Evolutionary conservation across 1,140 invertebrate genomes (phyloP).

Genomic region (Cyclina sinensis): DNA sequence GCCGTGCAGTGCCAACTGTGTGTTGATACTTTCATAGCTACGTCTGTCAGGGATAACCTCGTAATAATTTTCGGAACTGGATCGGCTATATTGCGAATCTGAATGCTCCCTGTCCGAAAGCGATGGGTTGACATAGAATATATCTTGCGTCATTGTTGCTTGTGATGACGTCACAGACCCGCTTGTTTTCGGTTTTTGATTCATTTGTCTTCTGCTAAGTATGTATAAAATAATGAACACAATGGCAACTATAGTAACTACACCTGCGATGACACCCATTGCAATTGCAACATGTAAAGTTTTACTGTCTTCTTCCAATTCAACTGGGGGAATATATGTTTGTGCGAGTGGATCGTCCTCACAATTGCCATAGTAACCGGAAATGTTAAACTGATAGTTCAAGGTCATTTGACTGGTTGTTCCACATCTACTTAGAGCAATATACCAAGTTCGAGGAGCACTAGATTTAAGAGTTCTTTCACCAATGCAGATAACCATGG

Average conservation of each 20-base stretch:
- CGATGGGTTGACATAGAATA: constrained; percentile 85
- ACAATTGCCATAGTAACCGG: constrained; percentile 82
- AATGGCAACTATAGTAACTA: constrained; percentile 78
- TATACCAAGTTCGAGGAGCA: constrained; percentile 82
- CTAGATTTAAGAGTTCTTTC: constrained; percentile 82
- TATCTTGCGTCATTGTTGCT: constrained; percentile 85
- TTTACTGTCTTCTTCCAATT: constrained; percentile 67
- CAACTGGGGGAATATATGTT: constrained; percentile 73
- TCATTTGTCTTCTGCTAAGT: constrained; percentile 73
- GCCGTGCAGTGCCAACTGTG: constrained; percentile 76
- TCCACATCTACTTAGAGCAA: constrained; percentile 79
- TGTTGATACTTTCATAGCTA: constrained; percentile 84
- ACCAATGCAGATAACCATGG: constrained; percentile 80
- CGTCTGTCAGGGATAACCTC: constrained; percentile 84
- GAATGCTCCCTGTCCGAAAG: constrained; percentile 81
- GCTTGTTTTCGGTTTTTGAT: constrained; percentile 75
- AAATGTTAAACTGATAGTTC: constrained; percentile 84
- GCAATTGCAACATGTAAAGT: constrained; percentile 74
- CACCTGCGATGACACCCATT: constrained; percentile 80
- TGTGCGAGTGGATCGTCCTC: constrained; percentile 81
- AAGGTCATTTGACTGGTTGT: constrained; percentile 73
- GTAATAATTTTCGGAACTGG: constrained; percentile 84
- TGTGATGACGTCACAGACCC: constrained; percentile 84
- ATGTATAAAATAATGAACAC: constrained; percentile 81
- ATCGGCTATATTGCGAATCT: constrained; percentile 81